These are phyloP conservation scores for Acleris literana DNA, from an alignment of 2,888 invertebrate species.

Conservation along the genomic window DNA sequence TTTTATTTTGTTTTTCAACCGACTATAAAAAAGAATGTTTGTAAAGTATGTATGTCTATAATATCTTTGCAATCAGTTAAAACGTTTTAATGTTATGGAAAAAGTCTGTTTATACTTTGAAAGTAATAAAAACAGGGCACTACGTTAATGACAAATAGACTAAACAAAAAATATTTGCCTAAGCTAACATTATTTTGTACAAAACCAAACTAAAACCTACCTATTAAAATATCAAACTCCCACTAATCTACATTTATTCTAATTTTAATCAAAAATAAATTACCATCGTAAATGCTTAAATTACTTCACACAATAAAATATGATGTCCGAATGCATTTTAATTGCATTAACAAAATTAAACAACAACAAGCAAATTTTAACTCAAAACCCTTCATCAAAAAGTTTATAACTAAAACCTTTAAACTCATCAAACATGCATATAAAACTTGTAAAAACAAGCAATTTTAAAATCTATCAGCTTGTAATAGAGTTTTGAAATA, in stretches of 20 bases:
- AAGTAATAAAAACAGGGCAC: too few relatives aligned
- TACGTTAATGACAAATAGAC: too few relatives aligned
- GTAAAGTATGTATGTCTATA: too few relatives aligned
- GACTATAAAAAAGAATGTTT: too few relatives aligned
- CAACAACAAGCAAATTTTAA: not conserved
- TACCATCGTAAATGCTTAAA: slow-evolving; percentile 24
- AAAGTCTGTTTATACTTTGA: too few relatives aligned
- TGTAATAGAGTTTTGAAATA: slow-evolving; percentile 7
- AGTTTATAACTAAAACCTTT: not conserved
- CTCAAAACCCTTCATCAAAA: not conserved
- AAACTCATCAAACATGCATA: not conserved
- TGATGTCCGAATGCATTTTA: slow-evolving; percentile 21
- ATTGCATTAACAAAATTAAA: not conserved
- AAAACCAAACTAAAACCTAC: not conserved
- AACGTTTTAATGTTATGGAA: too few relatives aligned
- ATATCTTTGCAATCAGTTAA: too few relatives aligned
- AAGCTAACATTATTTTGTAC: too few relatives aligned
- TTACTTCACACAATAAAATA: slow-evolving; percentile 28
- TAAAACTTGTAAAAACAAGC: not conserved
- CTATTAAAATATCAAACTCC: not conserved
- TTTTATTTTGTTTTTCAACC: too few relatives aligned
- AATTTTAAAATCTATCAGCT: not conserved
- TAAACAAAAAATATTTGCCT: too few relatives aligned
- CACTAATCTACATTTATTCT: not conserved
- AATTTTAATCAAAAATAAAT: slow-evolving; percentile 17